Evolutionary conservation across 2,888 invertebrate genomes (phyloP).

Genomic region (Agrochola macilenta): DNA sequence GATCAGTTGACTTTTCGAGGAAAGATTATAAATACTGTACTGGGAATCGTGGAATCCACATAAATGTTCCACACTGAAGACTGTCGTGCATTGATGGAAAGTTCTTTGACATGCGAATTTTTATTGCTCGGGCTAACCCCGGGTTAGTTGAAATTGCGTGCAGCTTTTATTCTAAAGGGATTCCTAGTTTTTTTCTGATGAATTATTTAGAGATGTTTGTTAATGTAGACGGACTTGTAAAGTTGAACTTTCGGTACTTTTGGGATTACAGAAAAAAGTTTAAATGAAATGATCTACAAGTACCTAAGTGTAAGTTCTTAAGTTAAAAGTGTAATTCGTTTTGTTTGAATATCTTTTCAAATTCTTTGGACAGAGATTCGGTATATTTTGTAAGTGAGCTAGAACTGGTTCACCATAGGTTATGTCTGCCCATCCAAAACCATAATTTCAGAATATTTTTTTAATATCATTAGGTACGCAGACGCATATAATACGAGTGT

Average conservation of each 20-base stretch:
- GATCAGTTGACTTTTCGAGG: constrained; percentile 10
- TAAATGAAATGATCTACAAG: not conserved
- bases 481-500: too few relatives aligned
- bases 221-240: constrained; percentile 20
- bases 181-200: constrained; percentile 21
- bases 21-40: constrained; percentile 30
- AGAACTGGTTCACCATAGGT: not conserved
- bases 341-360: constrained; percentile 4
- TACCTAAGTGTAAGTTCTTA: not conserved
- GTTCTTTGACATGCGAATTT: constrained; percentile 44
- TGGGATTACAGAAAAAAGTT: not conserved
- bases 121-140: constrained; percentile 6
- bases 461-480: constrained; percentile 6
- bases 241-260: not conserved
- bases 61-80: constrained; percentile 12
- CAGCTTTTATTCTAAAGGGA: constrained; percentile 20
- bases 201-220: constrained; percentile 27
- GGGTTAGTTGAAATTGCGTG: not conserved
- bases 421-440: not conserved
- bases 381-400: not conserved
- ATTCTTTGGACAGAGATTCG: not conserved
- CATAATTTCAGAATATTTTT: constrained; percentile 1
- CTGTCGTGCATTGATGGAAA: constrained; percentile 7
- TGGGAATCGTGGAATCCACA: constrained; percentile 16
- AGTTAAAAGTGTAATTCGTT: not conserved